These are phyloP conservation scores for Hirtodrosophila alboralis DNA, from an alignment of 2,888 invertebrate species.

Conservation along the genomic window DNA sequence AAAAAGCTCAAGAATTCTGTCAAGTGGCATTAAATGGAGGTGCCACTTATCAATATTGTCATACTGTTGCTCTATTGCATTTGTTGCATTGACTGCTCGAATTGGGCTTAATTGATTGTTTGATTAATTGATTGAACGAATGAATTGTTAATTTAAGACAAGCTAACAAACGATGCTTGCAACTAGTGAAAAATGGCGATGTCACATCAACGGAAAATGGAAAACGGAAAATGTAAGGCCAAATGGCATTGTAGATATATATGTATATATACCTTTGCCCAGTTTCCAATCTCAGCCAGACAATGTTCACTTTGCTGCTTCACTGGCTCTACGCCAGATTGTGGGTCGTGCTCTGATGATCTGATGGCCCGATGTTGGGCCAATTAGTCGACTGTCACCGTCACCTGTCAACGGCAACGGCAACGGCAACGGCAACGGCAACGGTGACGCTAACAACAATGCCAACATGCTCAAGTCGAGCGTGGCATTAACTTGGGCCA, in stretches of 20 bases:
- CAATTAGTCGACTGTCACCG: conserved; percentile 67
- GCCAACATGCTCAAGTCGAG: conserved; percentile 47
- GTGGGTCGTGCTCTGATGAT: conserved; percentile 50
- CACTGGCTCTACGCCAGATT: conserved; percentile 46
- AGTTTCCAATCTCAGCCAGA: conserved; percentile 1
- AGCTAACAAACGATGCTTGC: conserved; percentile 18
- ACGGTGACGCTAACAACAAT: neutral
- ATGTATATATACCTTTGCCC: conserved; percentile 1
- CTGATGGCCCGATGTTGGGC: conserved; percentile 43
- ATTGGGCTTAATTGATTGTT: conserved; percentile 55
- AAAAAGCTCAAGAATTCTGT: too few relatives aligned
- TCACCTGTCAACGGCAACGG: conserved; percentile 38
- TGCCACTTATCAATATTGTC: conserved; percentile 7
- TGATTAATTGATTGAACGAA: conserved; percentile 62
- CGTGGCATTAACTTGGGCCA: conserved; percentile 53
- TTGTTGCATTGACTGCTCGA: conserved; percentile 1
- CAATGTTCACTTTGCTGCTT: conserved; percentile 51
- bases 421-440: conserved; percentile 6
- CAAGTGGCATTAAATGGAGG: conserved; percentile 4
- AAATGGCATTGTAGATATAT: conserved; percentile 1
- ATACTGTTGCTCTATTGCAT: conserved; percentile 1
- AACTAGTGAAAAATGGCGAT: conserved; percentile 51
- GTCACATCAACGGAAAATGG: conserved; percentile 29
- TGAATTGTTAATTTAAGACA: conserved; percentile 54
- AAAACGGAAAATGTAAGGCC: conserved; percentile 30